Evolutionary conservation across 2,888 invertebrate species (phyloP).

Genomic region (Amblyteles armatorius): DNA sequence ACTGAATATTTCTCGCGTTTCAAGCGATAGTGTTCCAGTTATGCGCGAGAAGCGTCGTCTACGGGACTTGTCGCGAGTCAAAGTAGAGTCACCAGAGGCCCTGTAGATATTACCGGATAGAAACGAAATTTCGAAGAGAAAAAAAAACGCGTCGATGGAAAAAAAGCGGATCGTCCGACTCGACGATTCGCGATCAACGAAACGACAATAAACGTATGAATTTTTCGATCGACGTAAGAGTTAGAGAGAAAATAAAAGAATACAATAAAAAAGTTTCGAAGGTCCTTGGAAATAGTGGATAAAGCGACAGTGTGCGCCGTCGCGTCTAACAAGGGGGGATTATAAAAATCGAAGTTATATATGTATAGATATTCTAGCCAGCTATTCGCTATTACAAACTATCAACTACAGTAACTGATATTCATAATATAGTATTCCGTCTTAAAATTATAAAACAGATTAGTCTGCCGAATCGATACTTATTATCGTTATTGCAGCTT

Average conservation of each 20-base stretch:
- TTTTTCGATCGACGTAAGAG: constrained; percentile 2
- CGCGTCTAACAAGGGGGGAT: constrained; percentile 78
- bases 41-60: not conserved
- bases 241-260: not conserved
- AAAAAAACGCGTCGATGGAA: not conserved
- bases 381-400: constrained; percentile 81
- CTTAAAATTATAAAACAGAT: constrained; percentile 81
- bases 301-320: constrained; percentile 56
- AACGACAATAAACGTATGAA: constrained; percentile 10
- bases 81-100: constrained; percentile 49
- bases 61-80: constrained; percentile 56
- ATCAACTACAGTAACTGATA: constrained; percentile 79
- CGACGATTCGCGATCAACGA: constrained; percentile 36
- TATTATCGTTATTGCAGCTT: constrained; percentile 78
- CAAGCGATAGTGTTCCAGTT: not conserved
- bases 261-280: constrained; percentile 39
- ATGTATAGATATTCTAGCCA: constrained; percentile 78
- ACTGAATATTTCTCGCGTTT: constrained; percentile 1
- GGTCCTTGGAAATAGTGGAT: constrained; percentile 47
- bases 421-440: constrained; percentile 78
- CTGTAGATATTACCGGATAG: constrained; percentile 15
- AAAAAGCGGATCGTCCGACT: constrained; percentile 25
- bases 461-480: constrained; percentile 77
- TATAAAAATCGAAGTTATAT: constrained; percentile 78
- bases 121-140: not conserved